Conservation (phyloP, 2,888 invertebrate genomes). For the Acanthosepion pharaonis region DNA sequence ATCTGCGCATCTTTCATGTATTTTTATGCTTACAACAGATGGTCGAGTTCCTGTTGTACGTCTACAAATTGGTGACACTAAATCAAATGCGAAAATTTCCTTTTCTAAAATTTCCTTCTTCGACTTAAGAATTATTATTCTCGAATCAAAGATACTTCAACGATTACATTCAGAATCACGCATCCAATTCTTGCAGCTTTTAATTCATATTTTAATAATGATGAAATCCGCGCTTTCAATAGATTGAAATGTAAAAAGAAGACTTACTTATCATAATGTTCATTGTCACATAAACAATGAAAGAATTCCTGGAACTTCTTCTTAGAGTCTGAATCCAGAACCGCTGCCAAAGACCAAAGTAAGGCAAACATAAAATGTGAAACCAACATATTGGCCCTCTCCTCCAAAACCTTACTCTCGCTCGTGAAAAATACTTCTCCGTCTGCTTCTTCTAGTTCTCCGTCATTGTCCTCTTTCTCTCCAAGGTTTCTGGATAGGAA, state of each 20-base stretch:
- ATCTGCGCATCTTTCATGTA: too few species aligned
- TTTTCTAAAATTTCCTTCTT: too few species aligned
- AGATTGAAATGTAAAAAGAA: not conserved
- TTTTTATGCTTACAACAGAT: too few species aligned
- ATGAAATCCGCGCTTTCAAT: too few species aligned
- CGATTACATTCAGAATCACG: too few species aligned
- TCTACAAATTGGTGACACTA: too few species aligned
- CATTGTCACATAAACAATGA: slow-evolving; percentile 66
- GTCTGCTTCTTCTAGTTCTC: not conserved
- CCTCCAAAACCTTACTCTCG: slow-evolving; percentile 70
- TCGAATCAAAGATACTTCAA: too few species aligned
- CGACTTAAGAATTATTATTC: too few species aligned
- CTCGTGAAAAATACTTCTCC: slow-evolving; percentile 50
- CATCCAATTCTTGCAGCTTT: too few species aligned
- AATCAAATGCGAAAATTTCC: too few species aligned
- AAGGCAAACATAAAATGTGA: slow-evolving; percentile 73
- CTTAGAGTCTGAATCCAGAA: slow-evolving; percentile 69
- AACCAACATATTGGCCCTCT: slow-evolving; percentile 71
- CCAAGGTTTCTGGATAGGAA: not conserved
- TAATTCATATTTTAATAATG: too few species aligned
- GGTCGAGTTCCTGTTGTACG: too few species aligned
- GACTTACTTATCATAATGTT: slow-evolving; percentile 55
- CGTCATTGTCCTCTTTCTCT: not conserved
- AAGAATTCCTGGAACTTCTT: slow-evolving; percentile 74
- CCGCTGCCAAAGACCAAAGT: slow-evolving; percentile 73